These are phyloP conservation scores for Vireo altiloquus DNA, from an alignment of 2,113 vertebrate species.

Conservation along the genomic window DNA sequence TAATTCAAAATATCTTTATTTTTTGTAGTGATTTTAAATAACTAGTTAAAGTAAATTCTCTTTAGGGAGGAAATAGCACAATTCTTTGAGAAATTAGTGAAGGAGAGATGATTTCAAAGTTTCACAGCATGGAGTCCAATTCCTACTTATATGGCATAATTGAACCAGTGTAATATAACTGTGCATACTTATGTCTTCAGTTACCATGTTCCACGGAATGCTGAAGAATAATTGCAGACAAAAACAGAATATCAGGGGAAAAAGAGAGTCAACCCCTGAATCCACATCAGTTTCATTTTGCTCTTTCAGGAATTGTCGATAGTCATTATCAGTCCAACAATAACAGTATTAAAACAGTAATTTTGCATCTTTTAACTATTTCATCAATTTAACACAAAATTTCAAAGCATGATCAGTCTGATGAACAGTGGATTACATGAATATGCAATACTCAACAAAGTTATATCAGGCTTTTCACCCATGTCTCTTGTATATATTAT, in stretches of 20 bases:
- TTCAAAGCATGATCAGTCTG: conserved; percentile 1
- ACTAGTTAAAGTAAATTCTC: not conserved
- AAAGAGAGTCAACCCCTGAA: not conserved
- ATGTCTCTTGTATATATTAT: not conserved
- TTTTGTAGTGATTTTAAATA: not conserved
- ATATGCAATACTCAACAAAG: not conserved
- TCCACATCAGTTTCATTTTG: not conserved
- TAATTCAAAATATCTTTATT: not conserved
- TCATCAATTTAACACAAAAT: not conserved
- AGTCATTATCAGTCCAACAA: not conserved
- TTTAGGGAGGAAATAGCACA: not conserved
- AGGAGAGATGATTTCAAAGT: not conserved
- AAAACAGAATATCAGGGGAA: not conserved
- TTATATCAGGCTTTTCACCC: conserved; percentile 3
- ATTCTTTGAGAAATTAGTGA: not conserved
- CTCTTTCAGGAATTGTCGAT: not conserved
- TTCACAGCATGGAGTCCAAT: not conserved
- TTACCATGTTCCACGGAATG: not conserved
- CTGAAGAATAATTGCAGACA: not conserved
- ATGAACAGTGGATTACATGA: conserved; percentile 9
- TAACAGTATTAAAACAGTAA: not conserved
- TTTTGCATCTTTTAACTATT: not conserved
- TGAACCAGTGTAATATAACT: not conserved
- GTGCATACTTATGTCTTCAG: not conserved
- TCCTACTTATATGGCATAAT: not conserved